Evolutionary conservation across 2,797 vertebrate genomes (phyloP).

Genomic region (Clangula hyemalis): DNA sequence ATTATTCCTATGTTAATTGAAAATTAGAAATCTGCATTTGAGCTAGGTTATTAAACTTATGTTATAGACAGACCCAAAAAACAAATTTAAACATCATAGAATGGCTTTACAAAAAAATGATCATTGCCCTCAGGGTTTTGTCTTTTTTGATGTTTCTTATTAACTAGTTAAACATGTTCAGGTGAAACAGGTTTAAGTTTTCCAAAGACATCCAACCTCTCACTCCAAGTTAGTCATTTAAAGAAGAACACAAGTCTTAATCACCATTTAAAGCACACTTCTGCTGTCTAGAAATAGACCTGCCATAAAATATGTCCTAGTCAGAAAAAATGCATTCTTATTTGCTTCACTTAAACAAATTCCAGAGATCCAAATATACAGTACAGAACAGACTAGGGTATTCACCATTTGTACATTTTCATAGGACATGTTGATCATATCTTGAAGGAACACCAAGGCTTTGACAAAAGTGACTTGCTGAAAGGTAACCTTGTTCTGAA

Average conservation of each 20-base stretch:
- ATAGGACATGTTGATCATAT: conserved; percentile 35
- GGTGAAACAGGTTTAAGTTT: conserved; percentile 93
- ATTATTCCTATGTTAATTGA: conserved; percentile 98
- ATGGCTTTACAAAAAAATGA: conserved; percentile 90
- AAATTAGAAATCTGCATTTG: conserved; percentile 92
- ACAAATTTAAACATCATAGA: conserved; percentile 92
- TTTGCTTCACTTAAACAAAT: conserved; percentile 72
- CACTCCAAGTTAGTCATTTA: conserved; percentile 90
- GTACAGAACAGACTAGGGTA: conserved; percentile 52
- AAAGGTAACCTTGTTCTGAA: conserved; percentile 45
- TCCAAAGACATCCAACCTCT: conserved; percentile 92
- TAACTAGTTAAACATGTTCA: conserved; percentile 97
- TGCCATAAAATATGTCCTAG: conserved; percentile 79
- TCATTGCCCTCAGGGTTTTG: conserved; percentile 85
- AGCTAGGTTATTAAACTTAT: conserved; percentile 94
- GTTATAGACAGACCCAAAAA: conserved; percentile 92
- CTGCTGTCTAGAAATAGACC: conserved; percentile 81
- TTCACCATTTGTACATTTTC: conserved; percentile 48
- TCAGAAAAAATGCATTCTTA: conserved; percentile 79
- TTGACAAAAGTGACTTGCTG: conserved; percentile 82
- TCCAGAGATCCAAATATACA: conserved; percentile 65
- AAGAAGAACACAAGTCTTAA: conserved; percentile 83
- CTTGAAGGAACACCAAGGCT: conserved; percentile 78
- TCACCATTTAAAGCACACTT: conserved; percentile 80
- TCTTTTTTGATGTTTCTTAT: conserved; percentile 92